Percentiles rank a stretch among this genome's conserved stretches.
These are phyloP conservation scores for Pteruthius melanotis DNA, from an alignment of 2,113 vertebrate genomes.

Conservation along the genomic window DNA sequence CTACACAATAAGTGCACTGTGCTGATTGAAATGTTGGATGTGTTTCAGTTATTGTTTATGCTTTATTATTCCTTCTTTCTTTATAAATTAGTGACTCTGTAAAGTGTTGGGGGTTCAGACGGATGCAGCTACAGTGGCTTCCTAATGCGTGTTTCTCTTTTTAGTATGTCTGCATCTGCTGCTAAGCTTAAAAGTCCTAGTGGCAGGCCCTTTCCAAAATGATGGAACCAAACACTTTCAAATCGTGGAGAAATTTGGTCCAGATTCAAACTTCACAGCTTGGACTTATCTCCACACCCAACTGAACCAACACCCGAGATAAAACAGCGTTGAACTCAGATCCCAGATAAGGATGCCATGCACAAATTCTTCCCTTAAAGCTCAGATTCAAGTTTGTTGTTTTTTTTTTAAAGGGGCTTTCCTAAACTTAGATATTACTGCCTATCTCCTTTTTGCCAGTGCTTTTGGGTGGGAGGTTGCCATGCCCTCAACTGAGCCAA, in stretches of 20 bases:
- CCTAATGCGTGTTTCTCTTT: background rate
- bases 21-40: background rate
- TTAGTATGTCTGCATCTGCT: background rate
- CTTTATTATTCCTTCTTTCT: background rate
- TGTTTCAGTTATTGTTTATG: background rate
- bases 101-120: background rate
- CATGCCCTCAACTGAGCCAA: background rate
- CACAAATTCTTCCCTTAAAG: background rate
- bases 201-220: background rate
- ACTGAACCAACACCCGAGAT: constrained; percentile 10
- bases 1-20: background rate
- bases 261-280: constrained; percentile 24
- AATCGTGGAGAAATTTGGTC: background rate
- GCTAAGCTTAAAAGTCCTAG: background rate
- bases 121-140: background rate
- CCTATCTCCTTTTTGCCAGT: background rate
- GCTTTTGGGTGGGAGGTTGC: background rate
- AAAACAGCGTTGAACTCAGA: constrained; percentile 21
- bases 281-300: background rate
- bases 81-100: background rate
- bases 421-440: background rate
- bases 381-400: background rate
- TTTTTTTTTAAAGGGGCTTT: background rate
- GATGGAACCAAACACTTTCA: background rate
- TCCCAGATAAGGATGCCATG: background rate